These are phyloP conservation scores for Drosophila simulans DNA, from an alignment of 1,140 invertebrate genomes.

Conservation along the genomic window DNA sequence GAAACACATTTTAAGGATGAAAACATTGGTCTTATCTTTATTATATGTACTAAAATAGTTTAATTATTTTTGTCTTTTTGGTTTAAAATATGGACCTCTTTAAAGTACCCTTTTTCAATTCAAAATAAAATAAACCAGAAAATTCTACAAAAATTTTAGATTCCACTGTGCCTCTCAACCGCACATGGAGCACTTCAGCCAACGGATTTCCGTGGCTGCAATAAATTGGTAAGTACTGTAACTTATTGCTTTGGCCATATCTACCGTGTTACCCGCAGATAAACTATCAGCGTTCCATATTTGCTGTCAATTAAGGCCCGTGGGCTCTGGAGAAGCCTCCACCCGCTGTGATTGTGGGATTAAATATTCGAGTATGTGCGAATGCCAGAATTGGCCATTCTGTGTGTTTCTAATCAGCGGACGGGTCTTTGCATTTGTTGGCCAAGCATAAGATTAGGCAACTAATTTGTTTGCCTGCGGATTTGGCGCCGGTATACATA, in stretches of 20 bases:
- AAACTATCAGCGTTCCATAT: conserved; percentile 51
- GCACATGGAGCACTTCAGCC: not conserved
- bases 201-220: not conserved
- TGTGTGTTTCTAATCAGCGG: conserved; percentile 21
- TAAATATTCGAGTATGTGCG: not conserved
- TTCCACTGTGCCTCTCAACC: no score
- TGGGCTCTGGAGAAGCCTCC: conserved; percentile 8
- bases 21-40: no score
- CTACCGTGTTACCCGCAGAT: conserved; percentile 15
- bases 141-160: no score
- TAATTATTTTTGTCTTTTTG: no score
- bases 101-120: no score
- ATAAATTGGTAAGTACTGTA: conserved; percentile 46
- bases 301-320: conserved; percentile 20
- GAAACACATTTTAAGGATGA: not conserved
- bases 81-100: no score
- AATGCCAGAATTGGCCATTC: conserved; percentile 16
- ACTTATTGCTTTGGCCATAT: conserved; percentile 2
- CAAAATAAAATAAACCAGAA: not conserved
- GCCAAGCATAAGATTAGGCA: conserved; percentile 32
- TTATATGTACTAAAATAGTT: not conserved
- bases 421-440: conserved; percentile 5
- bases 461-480: conserved; percentile 27
- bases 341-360: conserved; percentile 51
- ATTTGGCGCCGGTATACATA: conserved; percentile 23